Base-by-base conservation (phyloP, 2,113 vertebrate genomes). In the Ciconia maguari region DNA sequence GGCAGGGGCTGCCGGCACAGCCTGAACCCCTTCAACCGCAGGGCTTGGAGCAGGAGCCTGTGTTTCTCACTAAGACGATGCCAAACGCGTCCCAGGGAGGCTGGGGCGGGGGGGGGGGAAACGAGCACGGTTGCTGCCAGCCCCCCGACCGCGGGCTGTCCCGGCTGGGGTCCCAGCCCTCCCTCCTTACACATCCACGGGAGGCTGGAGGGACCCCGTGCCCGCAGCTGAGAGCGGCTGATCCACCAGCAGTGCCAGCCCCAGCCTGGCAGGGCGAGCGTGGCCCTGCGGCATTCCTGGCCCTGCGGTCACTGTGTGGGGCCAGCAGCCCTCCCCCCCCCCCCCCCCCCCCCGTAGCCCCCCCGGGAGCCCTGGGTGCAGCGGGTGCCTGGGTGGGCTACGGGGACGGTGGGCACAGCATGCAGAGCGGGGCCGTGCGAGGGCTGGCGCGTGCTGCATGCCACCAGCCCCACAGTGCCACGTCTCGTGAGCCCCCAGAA, bases 371-470 rank as follows among this genome's bases (percentile, higher is more conserved):
- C 25, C 38, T 36, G 46, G 10, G 29, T 55, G 74, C 2, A 0
- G n/a, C 1, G 6, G 30, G 54, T 32, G 16, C 46, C 46, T 21
- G 38, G 46, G 30, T 51, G 38, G 70, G 48, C 69, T 90, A 25
- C 6, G 16, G 48, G 20, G 24, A 26, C 0, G 3, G 36, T 13
- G n/a, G 70, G 24, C 70, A 70, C 51, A 36, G 46, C 1, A 0
- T 1, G 2, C 9, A 13, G 32, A 83, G 17, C 2, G 1, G 81
- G 42, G 26, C n/a, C 0, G 2, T 19, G 52, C 2, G 3, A 42
- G 22, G 38, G 61, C 30, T 69, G 62, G 49, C 1, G 4, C 3
- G 2, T 2, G 27, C 75, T 29, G 46, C 22, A 16, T 38, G 66
- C 74, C 74, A 65, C 58, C 58, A 36, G 34, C 51, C 34, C 65